phyloP scores from a whole-genome alignment of 1,140 invertebrate species.

The Mercenaria mercenaria region DNA sequence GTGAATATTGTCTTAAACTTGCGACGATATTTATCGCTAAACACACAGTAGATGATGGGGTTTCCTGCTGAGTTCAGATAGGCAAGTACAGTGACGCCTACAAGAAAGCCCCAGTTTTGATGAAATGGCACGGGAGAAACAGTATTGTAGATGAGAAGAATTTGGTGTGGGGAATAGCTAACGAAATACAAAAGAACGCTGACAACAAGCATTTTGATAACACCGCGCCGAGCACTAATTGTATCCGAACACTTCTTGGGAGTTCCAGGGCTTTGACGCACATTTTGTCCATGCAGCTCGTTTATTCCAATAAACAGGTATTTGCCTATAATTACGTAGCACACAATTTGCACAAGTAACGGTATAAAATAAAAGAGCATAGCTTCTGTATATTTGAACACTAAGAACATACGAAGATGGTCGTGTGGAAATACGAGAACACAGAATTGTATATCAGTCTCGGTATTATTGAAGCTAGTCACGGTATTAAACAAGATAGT shows the following conservation, averaged over 20 bases:
- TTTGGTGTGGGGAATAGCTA: constrained; percentile 85
- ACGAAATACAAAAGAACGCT: constrained; percentile 86
- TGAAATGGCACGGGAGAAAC: constrained; percentile 80
- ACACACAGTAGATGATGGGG: constrained; percentile 86
- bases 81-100: constrained; percentile 85
- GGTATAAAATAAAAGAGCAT: constrained; percentile 84
- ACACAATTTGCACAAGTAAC: constrained; percentile 79
- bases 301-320: constrained; percentile 80
- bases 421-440: constrained; percentile 73
- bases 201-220: constrained; percentile 86
- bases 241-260: constrained; percentile 81
- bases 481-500: constrained; percentile 83
- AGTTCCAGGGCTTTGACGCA: constrained; percentile 77
- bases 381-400: constrained; percentile 84
- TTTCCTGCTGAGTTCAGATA: constrained; percentile 85
- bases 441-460: constrained; percentile 72
- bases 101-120: constrained; percentile 83
- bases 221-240: constrained; percentile 83
- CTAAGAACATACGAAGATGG: constrained; percentile 68
- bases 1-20: constrained; percentile 58
- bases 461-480: constrained; percentile 45
- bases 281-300: constrained; percentile 72
- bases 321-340: constrained; percentile 83
- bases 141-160: constrained; percentile 84
- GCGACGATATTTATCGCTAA: constrained; percentile 85